Conservation (phyloP, 2,113 vertebrate genomes). For the Rhipidura dahli region DNA sequence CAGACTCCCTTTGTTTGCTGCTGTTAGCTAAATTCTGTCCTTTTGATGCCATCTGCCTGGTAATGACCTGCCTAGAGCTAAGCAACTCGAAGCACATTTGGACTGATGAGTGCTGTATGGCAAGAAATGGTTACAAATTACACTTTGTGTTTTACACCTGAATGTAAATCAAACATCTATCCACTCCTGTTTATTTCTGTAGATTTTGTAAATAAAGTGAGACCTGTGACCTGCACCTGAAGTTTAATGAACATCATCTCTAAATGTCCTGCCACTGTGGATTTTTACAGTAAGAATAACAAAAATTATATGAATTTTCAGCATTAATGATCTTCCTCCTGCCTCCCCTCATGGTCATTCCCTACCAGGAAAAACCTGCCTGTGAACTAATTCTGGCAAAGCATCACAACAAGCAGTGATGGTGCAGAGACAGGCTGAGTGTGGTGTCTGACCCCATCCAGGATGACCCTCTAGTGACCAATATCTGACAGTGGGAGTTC, state of each 20-base stretch:
- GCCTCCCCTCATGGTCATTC: not conserved
- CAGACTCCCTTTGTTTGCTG: not conserved
- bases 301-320: not conserved
- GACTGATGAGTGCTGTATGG: not conserved
- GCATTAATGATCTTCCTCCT: not conserved
- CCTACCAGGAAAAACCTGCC: not conserved
- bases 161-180: not conserved
- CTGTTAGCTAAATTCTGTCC: not conserved
- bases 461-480: not conserved
- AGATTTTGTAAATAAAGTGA: not conserved
- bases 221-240: not conserved
- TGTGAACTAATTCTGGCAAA: not conserved
- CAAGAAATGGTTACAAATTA: not conserved
- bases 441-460: not conserved
- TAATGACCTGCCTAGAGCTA: not conserved
- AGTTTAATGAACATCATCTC: not conserved
- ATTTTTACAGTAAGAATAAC: not conserved
- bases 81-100: not conserved
- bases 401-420: not conserved
- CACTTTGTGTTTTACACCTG: not conserved
- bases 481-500: not conserved
- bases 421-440: not conserved
- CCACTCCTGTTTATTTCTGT: not conserved
- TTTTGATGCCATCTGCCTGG: not conserved
- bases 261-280: not conserved